These are phyloP conservation scores for Drosophila miranda DNA, from an alignment of 1,140 invertebrate genomes.

Conservation along the genomic window DNA sequence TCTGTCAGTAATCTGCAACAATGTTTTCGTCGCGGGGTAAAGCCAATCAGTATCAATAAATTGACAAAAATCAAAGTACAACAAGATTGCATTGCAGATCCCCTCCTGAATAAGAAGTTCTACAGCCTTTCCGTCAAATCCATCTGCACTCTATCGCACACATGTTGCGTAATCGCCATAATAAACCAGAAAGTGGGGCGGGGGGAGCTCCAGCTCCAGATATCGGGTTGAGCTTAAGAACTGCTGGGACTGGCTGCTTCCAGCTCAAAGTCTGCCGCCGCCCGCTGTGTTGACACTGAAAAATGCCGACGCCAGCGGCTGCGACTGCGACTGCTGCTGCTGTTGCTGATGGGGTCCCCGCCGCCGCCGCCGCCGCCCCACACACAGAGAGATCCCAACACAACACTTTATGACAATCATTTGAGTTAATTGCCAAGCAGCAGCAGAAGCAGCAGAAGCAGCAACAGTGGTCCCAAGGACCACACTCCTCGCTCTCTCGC, in stretches of 20 bases:
- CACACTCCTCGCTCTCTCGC: conserved; percentile 49
- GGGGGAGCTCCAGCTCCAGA: too few species aligned
- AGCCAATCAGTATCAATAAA: conserved; percentile 42
- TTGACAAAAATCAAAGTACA: conserved; percentile 48
- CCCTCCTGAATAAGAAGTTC: neutral
- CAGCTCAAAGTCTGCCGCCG: conserved; percentile 61
- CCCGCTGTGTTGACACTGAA: conserved; percentile 75
- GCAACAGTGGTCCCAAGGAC: conserved; percentile 40
- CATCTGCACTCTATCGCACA: neutral
- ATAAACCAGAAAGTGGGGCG: conserved; percentile 51
- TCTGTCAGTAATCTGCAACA: conserved; percentile 27
- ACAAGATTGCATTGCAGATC: conserved; percentile 25
- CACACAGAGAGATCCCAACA: neutral
- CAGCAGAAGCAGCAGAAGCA: conserved; percentile 14
- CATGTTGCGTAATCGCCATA: conserved; percentile 64
- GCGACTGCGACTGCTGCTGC: conserved; percentile 40
- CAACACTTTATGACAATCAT: conserved; percentile 79
- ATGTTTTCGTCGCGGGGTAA: neutral
- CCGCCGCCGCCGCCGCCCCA: too few species aligned
- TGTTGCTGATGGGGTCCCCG: conserved; percentile 14
- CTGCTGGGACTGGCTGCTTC: neutral
- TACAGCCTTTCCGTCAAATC: neutral
- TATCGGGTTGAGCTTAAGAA: too few species aligned
- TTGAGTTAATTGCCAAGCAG: conserved; percentile 67
- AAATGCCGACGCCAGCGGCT: conserved; percentile 55